Percentiles rank a stretch among this genome's conserved stretches.
Evolutionary conservation across 2,888 invertebrate species (phyloP).

Genomic region (Cataglyphis rosenhaueri): DNA sequence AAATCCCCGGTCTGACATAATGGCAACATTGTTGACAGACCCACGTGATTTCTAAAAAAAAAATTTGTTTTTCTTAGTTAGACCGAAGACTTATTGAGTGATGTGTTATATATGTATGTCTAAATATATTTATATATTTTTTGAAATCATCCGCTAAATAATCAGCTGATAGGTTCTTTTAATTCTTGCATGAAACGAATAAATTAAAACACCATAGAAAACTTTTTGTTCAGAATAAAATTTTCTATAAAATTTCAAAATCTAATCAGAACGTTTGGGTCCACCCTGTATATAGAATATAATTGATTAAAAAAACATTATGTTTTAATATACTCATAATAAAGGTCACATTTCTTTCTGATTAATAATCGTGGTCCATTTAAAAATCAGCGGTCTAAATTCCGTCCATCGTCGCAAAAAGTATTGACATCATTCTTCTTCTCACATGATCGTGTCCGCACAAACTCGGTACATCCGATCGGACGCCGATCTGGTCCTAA

Average conservation of each 20-base stretch:
- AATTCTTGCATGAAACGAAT: neutral
- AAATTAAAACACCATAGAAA: neutral
- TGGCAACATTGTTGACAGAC: too few relatives aligned
- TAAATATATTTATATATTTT: neutral
- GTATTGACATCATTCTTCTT: slow-evolving; percentile 35
- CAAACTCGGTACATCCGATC: slow-evolving; percentile 51
- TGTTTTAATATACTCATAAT: neutral
- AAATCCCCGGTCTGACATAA: too few relatives aligned
- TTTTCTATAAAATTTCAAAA: too few relatives aligned
- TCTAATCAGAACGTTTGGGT: too few relatives aligned
- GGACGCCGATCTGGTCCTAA: slow-evolving; percentile 51
- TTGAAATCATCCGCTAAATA: neutral
- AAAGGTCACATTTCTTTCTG: neutral
- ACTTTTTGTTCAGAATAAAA: too few relatives aligned
- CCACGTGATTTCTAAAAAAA: too few relatives aligned
- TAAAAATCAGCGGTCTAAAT: neutral
- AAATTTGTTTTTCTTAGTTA: too few relatives aligned
- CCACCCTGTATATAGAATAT: neutral
- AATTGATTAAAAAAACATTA: neutral
- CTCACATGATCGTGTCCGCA: slow-evolving; percentile 32
- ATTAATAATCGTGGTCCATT: neutral
- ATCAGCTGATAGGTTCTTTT: neutral
- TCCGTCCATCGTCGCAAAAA: slow-evolving; percentile 7
- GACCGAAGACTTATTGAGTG: too few relatives aligned
- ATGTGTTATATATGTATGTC: too few relatives aligned